These are phyloP conservation scores for Coregonus sp. DNA, from an alignment of 2,797 vertebrate species.

Conservation along the genomic window DNA sequence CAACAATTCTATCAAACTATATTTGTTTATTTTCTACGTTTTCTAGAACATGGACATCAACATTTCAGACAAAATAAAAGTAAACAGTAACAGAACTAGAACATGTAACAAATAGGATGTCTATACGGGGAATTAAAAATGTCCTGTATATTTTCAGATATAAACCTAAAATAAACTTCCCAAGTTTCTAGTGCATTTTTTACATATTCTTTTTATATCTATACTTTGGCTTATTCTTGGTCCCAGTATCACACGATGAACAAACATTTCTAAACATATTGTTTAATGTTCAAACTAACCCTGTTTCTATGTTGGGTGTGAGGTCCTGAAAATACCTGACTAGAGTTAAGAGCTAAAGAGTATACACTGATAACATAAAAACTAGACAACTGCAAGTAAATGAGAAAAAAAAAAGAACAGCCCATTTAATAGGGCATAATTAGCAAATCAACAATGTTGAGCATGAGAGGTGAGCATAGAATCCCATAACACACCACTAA, in stretches of 20 bases:
- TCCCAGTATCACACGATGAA: conserved; percentile 51
- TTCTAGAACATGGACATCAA: conserved; percentile 53
- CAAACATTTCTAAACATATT: conserved; percentile 38
- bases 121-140: conserved; percentile 29
- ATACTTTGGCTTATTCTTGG: conserved; percentile 77
- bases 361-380: conserved; percentile 23
- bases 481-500: background rate
- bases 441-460: background rate
- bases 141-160: conserved; percentile 53
- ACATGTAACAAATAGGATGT: conserved; percentile 53
- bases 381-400: background rate
- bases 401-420: background rate
- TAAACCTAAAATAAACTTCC: conserved; percentile 44
- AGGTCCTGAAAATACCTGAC: conserved; percentile 32
- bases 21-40: conserved; percentile 70
- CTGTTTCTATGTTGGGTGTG: conserved; percentile 26
- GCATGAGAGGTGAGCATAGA: background rate
- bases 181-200: conserved; percentile 63
- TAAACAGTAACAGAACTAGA: conserved; percentile 50
- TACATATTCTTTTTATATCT: conserved; percentile 45
- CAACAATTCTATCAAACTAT: conserved; percentile 73
- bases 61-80: conserved; percentile 47
- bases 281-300: conserved; percentile 43
- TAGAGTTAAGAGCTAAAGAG: conserved; percentile 21
- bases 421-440: background rate